A percentile compares a stretch with the other conserved stretches of the same genome.
These are phyloP conservation scores for Syndactyla subalaris DNA, from an alignment of 2,797 vertebrate species.

Conservation along the genomic window DNA sequence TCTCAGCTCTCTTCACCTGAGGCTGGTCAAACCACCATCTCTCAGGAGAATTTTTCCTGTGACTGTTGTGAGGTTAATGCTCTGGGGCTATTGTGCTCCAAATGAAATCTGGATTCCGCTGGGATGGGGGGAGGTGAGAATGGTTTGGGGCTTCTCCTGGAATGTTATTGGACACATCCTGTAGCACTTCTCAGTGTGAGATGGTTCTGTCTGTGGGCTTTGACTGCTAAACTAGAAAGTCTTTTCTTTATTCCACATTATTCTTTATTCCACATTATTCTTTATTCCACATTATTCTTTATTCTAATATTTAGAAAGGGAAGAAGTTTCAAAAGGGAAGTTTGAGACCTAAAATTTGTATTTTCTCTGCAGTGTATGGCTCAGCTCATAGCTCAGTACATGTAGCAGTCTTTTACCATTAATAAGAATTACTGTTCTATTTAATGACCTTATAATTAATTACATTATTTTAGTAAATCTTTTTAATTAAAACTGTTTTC, in stretches of 20 bases:
- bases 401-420: background rate
- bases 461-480: background rate
- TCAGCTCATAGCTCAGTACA: background rate
- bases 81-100: background rate
- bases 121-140: background rate
- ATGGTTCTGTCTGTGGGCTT: background rate
- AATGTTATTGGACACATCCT: background rate
- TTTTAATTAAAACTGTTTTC: background rate
- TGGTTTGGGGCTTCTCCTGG: background rate
- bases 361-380: background rate
- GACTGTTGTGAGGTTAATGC: background rate
- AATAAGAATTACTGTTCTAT: background rate
- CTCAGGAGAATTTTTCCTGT: background rate
- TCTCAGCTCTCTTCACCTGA: background rate
- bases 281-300: background rate
- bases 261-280: background rate
- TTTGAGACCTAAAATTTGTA: background rate
- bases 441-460: background rate
- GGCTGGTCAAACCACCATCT: background rate
- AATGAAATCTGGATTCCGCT: background rate
- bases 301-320: background rate
- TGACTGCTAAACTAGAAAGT: background rate
- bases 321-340: background rate
- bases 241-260: background rate
- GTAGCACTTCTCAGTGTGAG: background rate